A percentile compares a stretch with the other conserved stretches of the same genome.
phyloP scores from a whole-genome alignment of 2,888 invertebrate genomes.

The Callinectes sapidus region DNA sequence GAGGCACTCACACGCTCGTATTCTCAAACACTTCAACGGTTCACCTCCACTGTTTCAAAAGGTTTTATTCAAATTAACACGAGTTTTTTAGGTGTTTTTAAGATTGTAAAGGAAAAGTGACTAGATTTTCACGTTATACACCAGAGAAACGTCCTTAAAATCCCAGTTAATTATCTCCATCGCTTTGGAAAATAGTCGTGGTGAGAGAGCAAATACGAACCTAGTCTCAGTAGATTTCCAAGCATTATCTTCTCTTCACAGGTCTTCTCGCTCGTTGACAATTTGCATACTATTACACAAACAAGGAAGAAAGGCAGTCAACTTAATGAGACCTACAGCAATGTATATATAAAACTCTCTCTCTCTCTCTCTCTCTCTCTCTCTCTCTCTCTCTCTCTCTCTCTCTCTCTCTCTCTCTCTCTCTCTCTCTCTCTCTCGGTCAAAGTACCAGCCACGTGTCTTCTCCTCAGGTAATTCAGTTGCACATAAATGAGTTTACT shows the following conservation, averaged over 20 bases:
- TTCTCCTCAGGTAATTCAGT: background rate
- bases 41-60: too few relatives aligned
- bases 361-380: constrained; percentile 43
- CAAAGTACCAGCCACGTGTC: background rate
- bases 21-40: too few relatives aligned
- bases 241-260: background rate
- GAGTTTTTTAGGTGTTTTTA: too few relatives aligned
- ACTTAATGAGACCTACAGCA: background rate
- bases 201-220: too few relatives aligned
- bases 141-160: too few relatives aligned
- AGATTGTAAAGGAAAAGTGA: too few relatives aligned
- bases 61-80: too few relatives aligned
- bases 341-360: constrained; percentile 4
- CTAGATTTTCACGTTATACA: too few relatives aligned
- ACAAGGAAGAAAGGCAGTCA: background rate
- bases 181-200: too few relatives aligned
- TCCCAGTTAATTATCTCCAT: too few relatives aligned
- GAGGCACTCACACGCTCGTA: background rate
- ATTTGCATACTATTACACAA: background rate
- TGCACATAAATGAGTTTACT: background rate
- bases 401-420: constrained; percentile 9
- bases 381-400: constrained; percentile 35
- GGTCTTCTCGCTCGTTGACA: background rate
- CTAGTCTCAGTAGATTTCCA: too few relatives aligned
- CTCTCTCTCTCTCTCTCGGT: constrained; percentile 18